Evolutionary conservation across 2,113 vertebrate genomes (phyloP), one percentile per base, ranked within the genome.

Genomic region (Colossoma macropomum): DNA sequence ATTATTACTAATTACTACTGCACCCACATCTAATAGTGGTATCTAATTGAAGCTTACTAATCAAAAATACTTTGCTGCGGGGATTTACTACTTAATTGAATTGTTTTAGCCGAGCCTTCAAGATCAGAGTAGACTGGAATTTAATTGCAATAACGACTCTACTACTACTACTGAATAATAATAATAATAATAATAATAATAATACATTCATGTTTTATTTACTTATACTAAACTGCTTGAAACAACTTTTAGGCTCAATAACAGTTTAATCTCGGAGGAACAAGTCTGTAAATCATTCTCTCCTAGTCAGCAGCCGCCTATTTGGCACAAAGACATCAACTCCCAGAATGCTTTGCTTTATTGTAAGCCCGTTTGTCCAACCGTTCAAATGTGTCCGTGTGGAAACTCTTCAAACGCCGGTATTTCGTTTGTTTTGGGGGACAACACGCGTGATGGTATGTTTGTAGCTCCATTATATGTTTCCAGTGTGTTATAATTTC

Each of bases 321-420:
- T 11, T 3, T 10, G 1, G 13, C 19, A 71, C 19, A 79, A 68
- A 79, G 48, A 79, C 77, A 8, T 23, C 70, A 78, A 34, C 56
- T 71, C 86, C 86, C 78, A 88, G 4, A 85, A 84, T 87, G 72
- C 86, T 13, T 68, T n/a, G 45, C 28, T 30, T 69, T 4, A 15
- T 2, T 38, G 0, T 34, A 0, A 38, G 68, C 77, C 82, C 86
- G 79, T 45, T 68, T 79, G 82, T 84, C 73, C 85, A 27, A 23
- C 56, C 11, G 70, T 59, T 84, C 41, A 80, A 84, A 84, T 66
- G 30, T 52, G 25, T 79, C 79, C 82, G 82, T 9, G 45, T 77
- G 45, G 79, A 75, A 82, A 70, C 59, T 10, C 25, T 23, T 27
- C n/a, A 25, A 4, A 25, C n/a, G 59, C 59, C 25, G 50, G 50